Percentiles rank a stretch among this genome's conserved stretches.
phyloP scores from a whole-genome alignment of 2,888 invertebrate species.

The Siphlonurus alternatus region DNA sequence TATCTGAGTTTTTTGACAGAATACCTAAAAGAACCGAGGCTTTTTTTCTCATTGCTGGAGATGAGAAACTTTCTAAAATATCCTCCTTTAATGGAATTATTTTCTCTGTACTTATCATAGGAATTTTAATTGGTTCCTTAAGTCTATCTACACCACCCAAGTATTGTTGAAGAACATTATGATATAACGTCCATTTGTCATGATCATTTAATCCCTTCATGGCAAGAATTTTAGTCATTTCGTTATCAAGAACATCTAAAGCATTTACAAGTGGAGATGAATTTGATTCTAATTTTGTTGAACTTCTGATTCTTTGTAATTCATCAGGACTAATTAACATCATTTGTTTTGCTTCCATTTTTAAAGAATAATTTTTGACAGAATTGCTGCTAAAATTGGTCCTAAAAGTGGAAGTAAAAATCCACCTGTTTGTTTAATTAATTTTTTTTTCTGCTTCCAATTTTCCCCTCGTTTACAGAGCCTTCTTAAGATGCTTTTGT shows the following conservation, averaged over 20 bases:
- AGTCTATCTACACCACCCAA: neutral
- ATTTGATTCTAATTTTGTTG: no score
- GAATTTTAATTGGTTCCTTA: neutral
- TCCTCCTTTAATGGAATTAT: neutral
- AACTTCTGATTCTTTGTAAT: neutral
- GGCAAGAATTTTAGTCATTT: neutral
- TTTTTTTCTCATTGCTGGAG: neutral
- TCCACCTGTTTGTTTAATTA: neutral
- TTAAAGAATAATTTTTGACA: neutral
- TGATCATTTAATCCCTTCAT: neutral
- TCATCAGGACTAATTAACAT: neutral
- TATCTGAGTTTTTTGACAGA: neutral
- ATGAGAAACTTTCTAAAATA: neutral
- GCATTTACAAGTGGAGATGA: neutral
- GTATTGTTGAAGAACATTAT: neutral
- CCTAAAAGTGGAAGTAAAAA: neutral
- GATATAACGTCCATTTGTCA: neutral
- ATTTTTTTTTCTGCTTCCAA: slow-evolving; percentile 3
- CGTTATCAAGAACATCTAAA: neutral
- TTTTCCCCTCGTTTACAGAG: neutral
- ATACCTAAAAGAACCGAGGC: neutral
- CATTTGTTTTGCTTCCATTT: neutral
- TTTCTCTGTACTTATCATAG: neutral
- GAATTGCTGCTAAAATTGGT: neutral
- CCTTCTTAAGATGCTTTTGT: neutral